phyloP scores from a whole-genome alignment of 1,140 invertebrate genomes.

The Kradibia gibbosae region DNA sequence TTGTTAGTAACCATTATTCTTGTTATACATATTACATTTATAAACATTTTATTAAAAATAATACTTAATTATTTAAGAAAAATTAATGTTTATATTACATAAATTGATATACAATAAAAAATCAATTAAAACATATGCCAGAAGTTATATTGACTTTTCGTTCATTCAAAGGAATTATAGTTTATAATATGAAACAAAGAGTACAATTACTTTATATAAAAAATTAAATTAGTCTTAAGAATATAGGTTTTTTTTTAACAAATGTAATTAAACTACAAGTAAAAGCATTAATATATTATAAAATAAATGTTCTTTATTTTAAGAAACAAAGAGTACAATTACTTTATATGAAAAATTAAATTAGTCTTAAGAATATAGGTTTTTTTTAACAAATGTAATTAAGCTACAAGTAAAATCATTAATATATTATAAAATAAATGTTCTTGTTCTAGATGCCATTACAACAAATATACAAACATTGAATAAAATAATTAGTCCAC shows the following conservation, averaged over 20 bases:
- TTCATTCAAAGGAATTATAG: neutral
- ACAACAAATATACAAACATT: conserved; percentile 19
- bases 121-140: too few relatives aligned
- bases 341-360: neutral
- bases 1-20: too few relatives aligned
- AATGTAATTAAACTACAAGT: neutral
- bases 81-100: too few relatives aligned
- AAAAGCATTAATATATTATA: neutral
- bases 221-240: neutral
- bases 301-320: neutral
- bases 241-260: neutral
- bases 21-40: too few relatives aligned
- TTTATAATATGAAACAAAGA: neutral
- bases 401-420: neutral
- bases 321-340: neutral
- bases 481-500: neutral
- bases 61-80: too few relatives aligned
- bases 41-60: too few relatives aligned
- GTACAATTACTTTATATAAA: neutral
- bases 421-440: neutral
- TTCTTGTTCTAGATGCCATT: neutral
- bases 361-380: neutral
- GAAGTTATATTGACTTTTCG: neutral
- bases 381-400: neutral
- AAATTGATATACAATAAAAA: too few relatives aligned